Conservation (phyloP, 1,140 invertebrate species). For the Brachionus asplanchnoidis region DNA sequence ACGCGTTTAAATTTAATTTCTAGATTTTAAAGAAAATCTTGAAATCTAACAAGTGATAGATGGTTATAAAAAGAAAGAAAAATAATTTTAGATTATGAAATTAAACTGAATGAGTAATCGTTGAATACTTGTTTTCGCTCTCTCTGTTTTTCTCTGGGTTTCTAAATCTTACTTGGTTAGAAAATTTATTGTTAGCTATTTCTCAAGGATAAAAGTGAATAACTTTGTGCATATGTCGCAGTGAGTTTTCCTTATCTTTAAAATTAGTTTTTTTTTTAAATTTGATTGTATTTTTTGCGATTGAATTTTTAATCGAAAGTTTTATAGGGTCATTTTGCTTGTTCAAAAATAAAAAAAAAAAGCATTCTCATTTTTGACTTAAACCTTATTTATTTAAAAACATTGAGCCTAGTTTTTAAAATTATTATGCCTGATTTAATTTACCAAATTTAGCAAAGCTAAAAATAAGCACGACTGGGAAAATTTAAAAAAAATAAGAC, state of each 20-base stretch:
- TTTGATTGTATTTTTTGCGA: neutral
- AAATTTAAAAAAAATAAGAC: neutral
- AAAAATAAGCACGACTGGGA: neutral
- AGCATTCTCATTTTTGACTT: neutral
- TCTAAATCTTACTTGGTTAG: neutral
- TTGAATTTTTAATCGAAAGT: neutral
- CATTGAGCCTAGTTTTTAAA: no score
- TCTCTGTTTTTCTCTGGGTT: neutral
- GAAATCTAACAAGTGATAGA: slow-evolving; percentile 10
- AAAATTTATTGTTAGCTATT: neutral
- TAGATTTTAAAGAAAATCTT: neutral
- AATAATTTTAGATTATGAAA: slow-evolving; percentile 20
- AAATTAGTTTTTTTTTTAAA: neutral
- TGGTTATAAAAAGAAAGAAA: neutral
- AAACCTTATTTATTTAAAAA: neutral
- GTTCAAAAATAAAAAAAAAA: neutral
- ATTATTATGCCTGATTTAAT: no score
- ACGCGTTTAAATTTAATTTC: neutral
- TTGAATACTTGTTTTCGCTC: neutral
- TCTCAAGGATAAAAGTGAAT: neutral
- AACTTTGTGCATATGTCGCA: neutral
- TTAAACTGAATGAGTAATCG: neutral
- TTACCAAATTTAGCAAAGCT: neutral
- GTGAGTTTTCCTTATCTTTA: neutral
- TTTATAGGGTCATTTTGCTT: neutral